A percentile compares a stretch with the other conserved stretches of the same genome.
phyloP scores from a whole-genome alignment of 2,113 vertebrate species.

The Macquaria ambigua region DNA sequence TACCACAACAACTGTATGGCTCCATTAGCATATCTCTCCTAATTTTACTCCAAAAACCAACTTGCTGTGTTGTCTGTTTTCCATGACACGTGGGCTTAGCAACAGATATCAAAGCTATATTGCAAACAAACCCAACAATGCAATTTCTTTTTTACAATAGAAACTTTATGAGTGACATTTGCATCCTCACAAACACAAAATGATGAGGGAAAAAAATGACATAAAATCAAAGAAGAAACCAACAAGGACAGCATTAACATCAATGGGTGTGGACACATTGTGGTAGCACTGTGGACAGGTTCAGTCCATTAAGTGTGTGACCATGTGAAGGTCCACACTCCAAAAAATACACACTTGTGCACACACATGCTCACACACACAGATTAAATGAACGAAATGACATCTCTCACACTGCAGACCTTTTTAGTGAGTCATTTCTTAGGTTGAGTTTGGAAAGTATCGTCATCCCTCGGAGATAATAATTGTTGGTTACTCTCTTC shows the following conservation, averaged over 20 bases:
- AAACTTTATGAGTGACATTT: slow-evolving; percentile 70
- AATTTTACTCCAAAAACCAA: slow-evolving; percentile 38
- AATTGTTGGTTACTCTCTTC: slow-evolving; percentile 11
- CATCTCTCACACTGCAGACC: background rate
- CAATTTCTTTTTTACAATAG: slow-evolving; percentile 43
- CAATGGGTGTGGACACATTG: slow-evolving; percentile 38
- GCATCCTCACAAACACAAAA: slow-evolving; percentile 78
- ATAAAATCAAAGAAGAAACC: slow-evolving; percentile 58
- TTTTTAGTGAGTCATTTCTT: slow-evolving; percentile 30
- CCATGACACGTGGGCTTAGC: slow-evolving; percentile 40
- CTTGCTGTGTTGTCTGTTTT: slow-evolving; percentile 39
- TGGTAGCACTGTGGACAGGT: slow-evolving; percentile 32
- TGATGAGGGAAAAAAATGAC: slow-evolving; percentile 54
- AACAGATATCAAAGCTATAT: slow-evolving; percentile 61
- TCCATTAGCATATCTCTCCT: slow-evolving; percentile 54
- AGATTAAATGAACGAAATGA: slow-evolving; percentile 44
- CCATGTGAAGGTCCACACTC: slow-evolving; percentile 37
- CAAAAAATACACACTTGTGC: slow-evolving; percentile 33
- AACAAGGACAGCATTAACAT: slow-evolving; percentile 56
- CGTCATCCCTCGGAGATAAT: background rate
- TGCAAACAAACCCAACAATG: slow-evolving; percentile 63
- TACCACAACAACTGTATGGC: slow-evolving; percentile 57
- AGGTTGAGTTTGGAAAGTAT: slow-evolving; percentile 7
- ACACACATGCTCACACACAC: slow-evolving; percentile 44
- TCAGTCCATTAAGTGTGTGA: slow-evolving; percentile 38